Evolutionary conservation across 30 jellyfish, hydroid and myxozoan genomes (phyloP), one percentile per base, ranked within the genome.

Genomic region (Aurelia coerulea): DNA sequence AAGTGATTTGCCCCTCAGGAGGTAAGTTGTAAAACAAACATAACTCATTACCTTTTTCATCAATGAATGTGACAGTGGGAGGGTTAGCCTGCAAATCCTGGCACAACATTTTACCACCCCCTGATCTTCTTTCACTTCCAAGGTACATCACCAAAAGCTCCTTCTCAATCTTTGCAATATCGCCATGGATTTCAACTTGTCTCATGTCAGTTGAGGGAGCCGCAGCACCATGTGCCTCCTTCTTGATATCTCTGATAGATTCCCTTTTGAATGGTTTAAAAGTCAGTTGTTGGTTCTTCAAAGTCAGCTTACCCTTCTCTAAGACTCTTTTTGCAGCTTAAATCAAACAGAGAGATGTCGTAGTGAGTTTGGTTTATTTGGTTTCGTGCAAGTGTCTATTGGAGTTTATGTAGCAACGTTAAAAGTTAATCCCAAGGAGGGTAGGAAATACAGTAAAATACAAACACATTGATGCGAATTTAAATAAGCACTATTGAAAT

Each of bases 141-240:
- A 80, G 42, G 51, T 46, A 80, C 82, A 67, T 12, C 42, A 29
- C 32, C 58, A 80, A 66, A 10, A 1, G 16, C 1, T 46, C 73
- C 42, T 65, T 65, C 62, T 62, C 62, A 5, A 80, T 23, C 29
- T 59, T 46, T 12, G 23, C 60, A 6, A 80, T 66, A 34, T 80
- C 81, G 0, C 90, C 90, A 42, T 65, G 69, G 51, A 80, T 49
- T 50, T 49, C 82, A 67, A 80, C 74, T 10, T 39, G 51, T 32
- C 77, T 62, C 39, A 46, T 65, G 31, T 77, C 59, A 17, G 7
- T 10, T 35, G 65, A 72, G 4, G 11, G 10, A 15, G 11, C 56
- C 3, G 23, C 34, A 31, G 23, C 34, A 4, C n/a, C 29, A 17
- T 10, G 5, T 15, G 19, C 46, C 65, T 33, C 23, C 2, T 10